Evolutionary conservation across 2,888 invertebrate species (phyloP), one percentile per base, ranked within the genome.

Genomic region (Patella depressa): DNA sequence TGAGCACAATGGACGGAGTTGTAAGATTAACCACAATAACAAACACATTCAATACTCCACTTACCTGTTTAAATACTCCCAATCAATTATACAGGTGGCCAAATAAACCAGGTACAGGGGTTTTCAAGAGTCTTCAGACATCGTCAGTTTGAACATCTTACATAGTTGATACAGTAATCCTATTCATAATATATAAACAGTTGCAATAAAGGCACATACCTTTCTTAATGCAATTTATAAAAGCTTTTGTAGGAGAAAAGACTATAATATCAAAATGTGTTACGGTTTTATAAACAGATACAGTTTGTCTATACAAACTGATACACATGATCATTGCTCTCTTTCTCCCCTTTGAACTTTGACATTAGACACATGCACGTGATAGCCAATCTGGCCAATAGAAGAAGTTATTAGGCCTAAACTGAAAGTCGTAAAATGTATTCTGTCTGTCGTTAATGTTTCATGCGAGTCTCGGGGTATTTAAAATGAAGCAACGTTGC

Each of bases 361-460:
- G 65, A 65, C 65, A 65, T 65, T 3, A 65, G 24, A 9, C 45
- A 9, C 19, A 24, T 19, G 24, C 65, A 65, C 65, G 65, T 65
- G 65, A 65, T 65, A 19, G 19, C 19, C 19, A 65, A 19, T 24
- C 24, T 65, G 65, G 15, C 65, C 65, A 65, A 65, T 65, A 24
- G 24, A 14, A 65, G 24, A 65, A 24, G 65, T 65, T 65, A 65
- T 65, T 24, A 65, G 19, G 65, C 24, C 65, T 65, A 65, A 65
- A 65, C 65, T 65, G 19, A 65, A 65, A 65, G 24, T 24, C 65
- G 24, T 65, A 65, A 65, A 65, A 19, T 24, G 65, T 65, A 24
- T 65, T 24, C 19, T 65, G 65, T 65, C 65, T 65, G 65, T 65
- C 19, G 65, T 65, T 65, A 65, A 65, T 65, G 65, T 65, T 65